Evolutionary conservation across 2,797 vertebrate species (phyloP).

Genomic region (Mormyrops attenuatus): DNA sequence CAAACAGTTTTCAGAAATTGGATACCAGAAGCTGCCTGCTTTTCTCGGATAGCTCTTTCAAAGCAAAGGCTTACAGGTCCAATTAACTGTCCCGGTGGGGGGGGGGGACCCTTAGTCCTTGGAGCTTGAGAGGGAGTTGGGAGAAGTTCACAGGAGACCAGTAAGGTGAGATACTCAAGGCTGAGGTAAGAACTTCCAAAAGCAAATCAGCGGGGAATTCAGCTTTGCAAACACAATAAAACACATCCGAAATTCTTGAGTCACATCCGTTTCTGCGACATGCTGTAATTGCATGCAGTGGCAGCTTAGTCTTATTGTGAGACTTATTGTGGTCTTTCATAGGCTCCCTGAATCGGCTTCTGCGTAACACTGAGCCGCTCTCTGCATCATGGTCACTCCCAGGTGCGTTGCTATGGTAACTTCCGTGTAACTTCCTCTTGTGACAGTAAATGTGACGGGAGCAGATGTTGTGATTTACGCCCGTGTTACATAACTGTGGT

Average conservation of each 20-base stretch:
- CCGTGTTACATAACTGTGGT: neutral
- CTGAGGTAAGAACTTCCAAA: neutral
- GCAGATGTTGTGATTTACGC: neutral
- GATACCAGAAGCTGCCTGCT: neutral
- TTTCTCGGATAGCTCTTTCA: constrained; percentile 3
- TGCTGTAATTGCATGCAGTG: neutral
- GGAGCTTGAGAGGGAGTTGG: neutral
- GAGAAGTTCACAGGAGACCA: neutral
- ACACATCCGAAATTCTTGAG: neutral
- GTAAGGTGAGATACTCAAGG: neutral
- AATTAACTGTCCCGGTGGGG: neutral
- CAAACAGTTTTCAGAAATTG: neutral
- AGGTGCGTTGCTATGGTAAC: neutral
- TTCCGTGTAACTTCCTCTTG: neutral
- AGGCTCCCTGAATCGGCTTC: neutral
- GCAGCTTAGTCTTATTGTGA: neutral
- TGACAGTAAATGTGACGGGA: neutral
- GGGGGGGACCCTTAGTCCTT: neutral
- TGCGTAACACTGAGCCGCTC: neutral
- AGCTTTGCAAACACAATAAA: neutral
- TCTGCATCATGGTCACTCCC: neutral
- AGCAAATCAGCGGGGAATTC: neutral
- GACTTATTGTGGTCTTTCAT: neutral
- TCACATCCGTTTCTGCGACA: neutral
- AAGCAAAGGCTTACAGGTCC: neutral